Percentiles rank a stretch among this genome's conserved stretches.
These are phyloP conservation scores for Clarias laeviceps DNA, from an alignment of 2,797 vertebrate genomes.

Conservation along the genomic window DNA sequence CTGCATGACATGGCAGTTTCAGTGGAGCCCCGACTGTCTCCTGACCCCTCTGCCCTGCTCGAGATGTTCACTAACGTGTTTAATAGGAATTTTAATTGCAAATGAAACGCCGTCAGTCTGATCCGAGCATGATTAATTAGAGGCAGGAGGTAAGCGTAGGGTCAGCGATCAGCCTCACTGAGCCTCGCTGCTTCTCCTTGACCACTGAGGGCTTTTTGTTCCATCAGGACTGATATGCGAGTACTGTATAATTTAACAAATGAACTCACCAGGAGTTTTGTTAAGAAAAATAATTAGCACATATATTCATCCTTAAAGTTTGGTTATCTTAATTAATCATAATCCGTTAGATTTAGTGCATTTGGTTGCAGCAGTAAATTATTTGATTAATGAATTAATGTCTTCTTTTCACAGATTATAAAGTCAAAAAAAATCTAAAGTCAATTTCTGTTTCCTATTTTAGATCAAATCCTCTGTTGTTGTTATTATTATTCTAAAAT, in stretches of 20 bases:
- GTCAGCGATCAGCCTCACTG: conserved; percentile 4
- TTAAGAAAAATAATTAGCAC: neutral
- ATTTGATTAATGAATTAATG: no score
- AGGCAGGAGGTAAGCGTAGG: conserved; percentile 16
- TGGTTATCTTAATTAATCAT: neutral
- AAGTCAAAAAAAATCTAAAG: no score
- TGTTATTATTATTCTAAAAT: no score
- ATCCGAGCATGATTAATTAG: conserved; percentile 38
- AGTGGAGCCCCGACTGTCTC: neutral
- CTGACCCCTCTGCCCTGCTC: neutral
- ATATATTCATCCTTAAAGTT: neutral
- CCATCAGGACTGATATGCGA: neutral
- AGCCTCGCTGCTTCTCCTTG: neutral
- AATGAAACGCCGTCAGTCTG: neutral
- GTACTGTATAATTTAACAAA: neutral
- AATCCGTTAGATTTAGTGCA: neutral
- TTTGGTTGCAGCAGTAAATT: neutral
- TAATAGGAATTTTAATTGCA: conserved; percentile 39
- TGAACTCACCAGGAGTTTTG: neutral
- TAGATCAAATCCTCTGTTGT: no score
- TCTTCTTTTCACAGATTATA: no score
- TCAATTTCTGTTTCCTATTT: no score
- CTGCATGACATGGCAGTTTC: conserved; percentile 25
- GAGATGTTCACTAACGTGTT: conserved; percentile 14
- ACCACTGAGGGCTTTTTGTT: neutral